These are phyloP conservation scores for Cheilosia grossa DNA, from an alignment of 2,888 invertebrate genomes.

Conservation along the genomic window DNA sequence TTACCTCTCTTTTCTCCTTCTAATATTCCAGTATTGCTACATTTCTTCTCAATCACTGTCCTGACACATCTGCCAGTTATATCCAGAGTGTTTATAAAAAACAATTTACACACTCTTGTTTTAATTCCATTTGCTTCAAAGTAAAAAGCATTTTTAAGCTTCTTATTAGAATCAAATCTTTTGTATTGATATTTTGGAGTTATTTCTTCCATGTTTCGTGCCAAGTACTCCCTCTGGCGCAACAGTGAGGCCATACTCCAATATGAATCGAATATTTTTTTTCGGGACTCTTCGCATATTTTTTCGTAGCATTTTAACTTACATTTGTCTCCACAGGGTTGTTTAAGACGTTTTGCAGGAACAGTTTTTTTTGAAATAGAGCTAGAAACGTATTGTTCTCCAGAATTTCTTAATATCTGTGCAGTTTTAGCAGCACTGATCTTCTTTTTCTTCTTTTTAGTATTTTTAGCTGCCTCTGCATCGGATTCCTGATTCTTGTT, in stretches of 20 bases:
- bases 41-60: constrained; percentile 2
- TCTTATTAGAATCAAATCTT: constrained; percentile 4
- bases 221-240: constrained; percentile 4
- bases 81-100: constrained; percentile 8
- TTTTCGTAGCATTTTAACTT: constrained; percentile 1
- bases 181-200: constrained; percentile 15
- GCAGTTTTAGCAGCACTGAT: constrained; percentile 8
- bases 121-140: neutral
- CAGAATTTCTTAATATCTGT: constrained; percentile 17
- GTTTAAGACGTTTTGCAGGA: no score
- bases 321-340: constrained; percentile 9
- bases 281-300: neutral
- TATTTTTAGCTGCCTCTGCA: constrained; percentile 11
- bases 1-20: constrained; percentile 8
- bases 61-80: constrained; percentile 5
- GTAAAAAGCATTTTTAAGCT: constrained; percentile 5
- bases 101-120: constrained; percentile 4
- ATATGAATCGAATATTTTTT: constrained; percentile 1
- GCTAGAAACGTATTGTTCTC: constrained; percentile 9
- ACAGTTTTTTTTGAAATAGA: no score
- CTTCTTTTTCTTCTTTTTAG: constrained; percentile 14
- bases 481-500: neutral
- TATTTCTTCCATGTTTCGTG: neutral
- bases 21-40: neutral
- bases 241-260: constrained; percentile 8